Evolutionary conservation across 2,113 vertebrate genomes (phyloP).

Genomic region (Xerus inauris): DNA sequence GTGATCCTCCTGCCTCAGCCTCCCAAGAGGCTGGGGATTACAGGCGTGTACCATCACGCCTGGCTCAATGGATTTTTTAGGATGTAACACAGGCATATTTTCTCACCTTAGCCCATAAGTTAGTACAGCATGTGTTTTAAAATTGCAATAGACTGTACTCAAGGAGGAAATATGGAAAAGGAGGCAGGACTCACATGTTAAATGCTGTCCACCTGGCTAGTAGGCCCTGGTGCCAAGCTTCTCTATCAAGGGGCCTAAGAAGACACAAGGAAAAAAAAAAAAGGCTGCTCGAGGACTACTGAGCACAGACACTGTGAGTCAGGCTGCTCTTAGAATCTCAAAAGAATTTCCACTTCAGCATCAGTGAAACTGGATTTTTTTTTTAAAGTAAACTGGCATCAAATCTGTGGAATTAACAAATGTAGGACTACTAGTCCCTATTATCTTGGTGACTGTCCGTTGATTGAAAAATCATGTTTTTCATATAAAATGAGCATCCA

Average conservation of each 20-base stretch:
- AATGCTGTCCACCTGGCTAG: no score
- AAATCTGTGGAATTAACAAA: background rate
- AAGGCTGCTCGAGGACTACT: accelerated
- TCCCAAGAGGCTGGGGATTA: no score
- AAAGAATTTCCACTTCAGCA: background rate
- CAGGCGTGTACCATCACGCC: no score
- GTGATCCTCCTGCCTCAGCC: no score
- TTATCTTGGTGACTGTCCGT: background rate
- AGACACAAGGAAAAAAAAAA: background rate
- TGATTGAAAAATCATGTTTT: background rate
- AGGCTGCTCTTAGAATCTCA: background rate
- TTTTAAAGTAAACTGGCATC: background rate
- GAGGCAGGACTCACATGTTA: background rate
- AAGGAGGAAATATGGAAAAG: background rate
- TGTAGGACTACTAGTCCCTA: background rate
- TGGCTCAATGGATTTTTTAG: no score
- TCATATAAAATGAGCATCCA: background rate
- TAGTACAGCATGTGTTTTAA: background rate
- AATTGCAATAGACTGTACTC: background rate
- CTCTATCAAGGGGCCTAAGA: background rate
- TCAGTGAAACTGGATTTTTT: background rate
- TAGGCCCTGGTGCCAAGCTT: background rate
- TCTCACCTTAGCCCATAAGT: background rate
- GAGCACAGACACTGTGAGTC: background rate
- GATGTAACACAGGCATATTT: background rate